Base-by-base conservation (phyloP, 2,113 vertebrate species). In the Tyrannus savana region DNA sequence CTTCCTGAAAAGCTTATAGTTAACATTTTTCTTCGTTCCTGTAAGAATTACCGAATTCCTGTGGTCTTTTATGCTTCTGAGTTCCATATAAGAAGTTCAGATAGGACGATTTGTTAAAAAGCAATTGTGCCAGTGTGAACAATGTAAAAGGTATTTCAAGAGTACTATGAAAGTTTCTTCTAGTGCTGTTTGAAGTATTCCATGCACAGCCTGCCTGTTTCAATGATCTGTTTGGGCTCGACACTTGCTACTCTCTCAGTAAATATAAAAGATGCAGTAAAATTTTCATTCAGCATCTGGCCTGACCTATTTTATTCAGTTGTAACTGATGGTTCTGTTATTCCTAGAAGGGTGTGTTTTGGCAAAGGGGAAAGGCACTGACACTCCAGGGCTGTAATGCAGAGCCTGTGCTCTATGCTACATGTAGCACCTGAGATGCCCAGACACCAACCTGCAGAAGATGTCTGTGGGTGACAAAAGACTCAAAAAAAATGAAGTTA, bases 1-100 rank as follows among this genome's bases (percentile, higher is more conserved):
- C 24, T 99, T 98, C 75, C 69, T 99, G 39, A 98, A 98, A 90
- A 97, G 68, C 8, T 55, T 98, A 37, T 96, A 95, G 71, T 14
- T 5, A 85, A 37, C 5, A 7, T 33, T 76, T 87, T 60, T 19
- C 14, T 76, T 49, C 28, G 18, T 21, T 68, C 74, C 58, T 64
- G 7, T 50, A 87, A 39, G 15, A 67, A 67, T 4, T 55, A 23
- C 22, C 49, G 22, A 23, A 58, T 89, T 91, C 72, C 31, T 80
- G 25, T 9, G 7, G 17, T 62, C n/a, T 85, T 72, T 49, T 52
- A 33, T 30, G 53, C 50, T 82, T 63, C 16, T 62, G 35, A 90
- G 83, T 85, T 76, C n/a, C 28, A 76, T 31, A 10, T 18, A 50
- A 50, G 21, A 85, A 3, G 14, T 58, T 77, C 35, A 66, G 41